These are phyloP conservation scores for Atta colombica DNA, from an alignment of 1,140 invertebrate species.

Conservation along the genomic window DNA sequence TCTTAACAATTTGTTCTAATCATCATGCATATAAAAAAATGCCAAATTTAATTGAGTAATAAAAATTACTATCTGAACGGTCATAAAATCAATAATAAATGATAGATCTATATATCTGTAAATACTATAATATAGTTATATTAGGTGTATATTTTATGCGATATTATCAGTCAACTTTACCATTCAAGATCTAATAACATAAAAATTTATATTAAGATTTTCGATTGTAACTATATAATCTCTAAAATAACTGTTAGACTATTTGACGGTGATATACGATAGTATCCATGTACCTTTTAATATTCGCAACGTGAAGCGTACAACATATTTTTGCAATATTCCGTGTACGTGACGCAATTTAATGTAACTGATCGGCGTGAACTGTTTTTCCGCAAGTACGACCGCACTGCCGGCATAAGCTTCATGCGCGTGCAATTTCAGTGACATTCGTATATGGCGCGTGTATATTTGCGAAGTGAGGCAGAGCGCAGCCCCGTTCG, in stretches of 20 bases:
- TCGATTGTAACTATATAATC: not conserved
- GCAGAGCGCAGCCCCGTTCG: conserved; percentile 1
- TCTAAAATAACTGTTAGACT: not conserved
- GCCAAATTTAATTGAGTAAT: not conserved
- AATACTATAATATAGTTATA: not conserved
- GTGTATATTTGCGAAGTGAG: conserved; percentile 54
- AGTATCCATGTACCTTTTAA: conserved; percentile 7
- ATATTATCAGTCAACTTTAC: not conserved
- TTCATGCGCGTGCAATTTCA: conserved; percentile 58
- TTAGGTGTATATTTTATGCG: not conserved
- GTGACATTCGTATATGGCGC: conserved; percentile 57
- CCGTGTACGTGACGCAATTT: conserved; percentile 42
- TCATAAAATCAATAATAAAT: not conserved
- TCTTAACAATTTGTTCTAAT: not conserved
- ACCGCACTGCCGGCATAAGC: conserved; percentile 44
- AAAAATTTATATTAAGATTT: not conserved
- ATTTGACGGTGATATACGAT: not conserved
- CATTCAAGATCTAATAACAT: not conserved
- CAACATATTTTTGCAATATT: conserved; percentile 36
- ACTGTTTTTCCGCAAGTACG: conserved; percentile 43
- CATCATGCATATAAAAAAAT: not conserved
- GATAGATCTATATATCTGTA: not conserved
- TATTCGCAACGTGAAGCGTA: conserved; percentile 13
- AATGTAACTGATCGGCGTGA: conserved; percentile 44
- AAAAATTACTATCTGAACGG: not conserved